Base-by-base conservation (phyloP, 2,797 vertebrate genomes). In the Botia kubotai region DNA sequence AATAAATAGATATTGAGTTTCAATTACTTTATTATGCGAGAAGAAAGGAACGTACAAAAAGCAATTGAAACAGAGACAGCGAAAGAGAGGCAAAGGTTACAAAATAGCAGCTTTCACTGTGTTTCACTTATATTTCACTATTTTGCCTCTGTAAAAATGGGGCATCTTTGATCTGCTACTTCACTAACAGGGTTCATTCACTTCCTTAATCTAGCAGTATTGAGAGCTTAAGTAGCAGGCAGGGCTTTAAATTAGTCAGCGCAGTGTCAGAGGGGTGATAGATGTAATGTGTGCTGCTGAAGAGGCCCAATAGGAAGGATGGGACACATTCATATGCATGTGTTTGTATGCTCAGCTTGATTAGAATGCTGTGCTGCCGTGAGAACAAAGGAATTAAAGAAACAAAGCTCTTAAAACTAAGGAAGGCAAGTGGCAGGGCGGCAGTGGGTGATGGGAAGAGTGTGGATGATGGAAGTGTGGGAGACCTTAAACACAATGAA, bases 331-430 rank as follows among this genome's bases (percentile, higher is more conserved):
- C 90, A 94, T 94, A 94, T 94, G 93, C 92, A 88, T 92, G 88
- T 26, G 87, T 91, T 89, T 94, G 93, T 94, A 92, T 93, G 91
- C 93, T 93, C 94, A 93, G 93, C 92, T 93, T 94, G 92, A 92
- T 89, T 75, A 79, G 33, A 92, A 92, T 91, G 92, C 92, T 91
- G 90, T 87, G 89, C 89, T 13, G 48, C 83, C 87, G 87, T 82
- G 87, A 87, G 88, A 92, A 94, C 93, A 94, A 94, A 94, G 92
- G 19, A 55, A 29, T 69, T 50, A 57, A 88, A 87, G 87, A 87
- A 93, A 94, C 93, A 94, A 94, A 94, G 92, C 39, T 29, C 66
- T 74, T 74, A 53, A 80, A 68, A 57, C 72, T 72, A 69, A 94
- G 92, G 92, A 93, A 94, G 93, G 91, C 92, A 92, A 89, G 87